Base-by-base conservation (phyloP, 1,140 invertebrate species). In the Drosophila azteca region DNA sequence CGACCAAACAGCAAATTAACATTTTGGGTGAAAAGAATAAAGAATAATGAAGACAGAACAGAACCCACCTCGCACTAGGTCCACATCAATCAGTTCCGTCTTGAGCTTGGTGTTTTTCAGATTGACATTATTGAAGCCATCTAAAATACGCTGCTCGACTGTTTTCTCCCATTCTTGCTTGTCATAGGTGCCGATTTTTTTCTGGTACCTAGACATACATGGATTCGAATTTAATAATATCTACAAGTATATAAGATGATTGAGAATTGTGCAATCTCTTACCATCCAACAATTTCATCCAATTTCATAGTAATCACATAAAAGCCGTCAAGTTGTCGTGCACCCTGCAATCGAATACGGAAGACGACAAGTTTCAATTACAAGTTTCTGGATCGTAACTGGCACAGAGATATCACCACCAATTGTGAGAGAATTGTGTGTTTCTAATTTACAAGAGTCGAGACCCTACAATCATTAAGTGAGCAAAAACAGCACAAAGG, bases 91-190 rank as follows among this genome's bases (percentile, higher is more conserved):
- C 9, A 98, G 94, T 85, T 98, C 97, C 11, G 97, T 96, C 92
- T 98, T 97, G 7, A 97, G 92, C 92, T 97, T 97, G 31, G 96
- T 95, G 44, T 95, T 96, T 90, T 97, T 96, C 91, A 97, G 96
- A 43, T 97, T 96, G 48, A 97, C 94, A 90, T 97, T 95, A 65
- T 95, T 96, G 43, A 97, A 95, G 64, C 96, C 96, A 92, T 96
- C 94, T 82, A 97, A 94, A 76, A 98, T 95, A 77, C 96, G 94
- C 90, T 97, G 96, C 90, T 99, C 98, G 62, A 98, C 95, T 60
- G 96, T 97, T 82, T 96, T 97, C 92, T 99, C 98, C 97, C 97
- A 99, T 95, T 97, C 95, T 91, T 98, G 97, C 90, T 98, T 98
- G 92, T 99, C 98, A 93, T 98, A 98, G 26, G 96, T 96, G 83